Conservation (phyloP, 2,888 invertebrate species). For the Parnassius glacialis region DNA sequence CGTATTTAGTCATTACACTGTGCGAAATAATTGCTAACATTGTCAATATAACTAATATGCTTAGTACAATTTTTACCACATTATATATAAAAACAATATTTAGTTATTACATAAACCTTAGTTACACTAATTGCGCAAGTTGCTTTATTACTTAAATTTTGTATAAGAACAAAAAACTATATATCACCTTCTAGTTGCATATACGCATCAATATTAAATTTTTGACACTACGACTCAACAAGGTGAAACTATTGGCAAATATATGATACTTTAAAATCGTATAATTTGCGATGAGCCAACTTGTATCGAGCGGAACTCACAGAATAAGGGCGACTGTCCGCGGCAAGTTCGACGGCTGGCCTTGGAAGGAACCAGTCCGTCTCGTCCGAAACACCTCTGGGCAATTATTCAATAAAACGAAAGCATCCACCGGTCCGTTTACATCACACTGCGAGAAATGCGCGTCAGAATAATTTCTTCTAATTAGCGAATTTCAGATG, state of each 20-base stretch:
- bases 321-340: conserved; percentile 57
- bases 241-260: conserved; percentile 2
- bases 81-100: no score
- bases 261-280: conserved; percentile 33
- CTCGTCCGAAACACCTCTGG: conserved; percentile 77
- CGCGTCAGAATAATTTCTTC: conserved; percentile 58
- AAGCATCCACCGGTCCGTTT: conserved; percentile 68
- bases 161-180: no score
- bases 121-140: no score
- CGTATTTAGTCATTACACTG: conserved; percentile 30
- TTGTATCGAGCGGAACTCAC: conserved; percentile 30
- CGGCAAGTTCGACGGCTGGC: conserved; percentile 77
- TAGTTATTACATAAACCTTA: no score
- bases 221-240: not conserved
- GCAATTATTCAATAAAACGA: conserved; percentile 81
- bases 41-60: not conserved
- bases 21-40: conserved; percentile 9
- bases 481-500: conserved; percentile 51
- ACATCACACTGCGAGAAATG: conserved; percentile 64
- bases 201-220: not conserved
- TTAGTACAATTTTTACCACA: no score
- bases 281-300: conserved; percentile 38
- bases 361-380: conserved; percentile 76
- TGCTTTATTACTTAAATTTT: no score
- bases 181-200: no score